phyloP scores from a whole-genome alignment of 2,888 invertebrate species.

The Cordilura impudica region DNA sequence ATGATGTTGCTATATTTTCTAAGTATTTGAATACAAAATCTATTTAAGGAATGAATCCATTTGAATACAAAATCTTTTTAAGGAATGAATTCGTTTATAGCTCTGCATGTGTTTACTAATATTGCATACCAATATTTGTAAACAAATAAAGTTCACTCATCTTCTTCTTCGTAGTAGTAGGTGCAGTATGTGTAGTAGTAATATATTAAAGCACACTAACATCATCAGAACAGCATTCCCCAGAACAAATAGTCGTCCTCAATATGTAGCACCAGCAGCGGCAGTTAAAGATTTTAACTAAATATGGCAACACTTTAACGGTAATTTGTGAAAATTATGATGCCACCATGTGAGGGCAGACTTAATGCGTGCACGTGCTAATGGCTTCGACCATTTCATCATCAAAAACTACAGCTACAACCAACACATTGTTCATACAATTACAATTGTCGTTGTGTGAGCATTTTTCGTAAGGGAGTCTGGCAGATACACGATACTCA shows the following conservation, averaged over 20 bases:
- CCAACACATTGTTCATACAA: constrained; percentile 16
- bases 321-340: constrained; percentile 75
- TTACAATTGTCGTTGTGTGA: neutral
- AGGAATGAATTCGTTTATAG: neutral
- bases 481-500: too few species aligned
- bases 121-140: constrained; percentile 40
- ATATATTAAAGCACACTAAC: neutral
- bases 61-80: too few species aligned
- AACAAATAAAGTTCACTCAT: constrained; percentile 34
- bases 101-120: neutral
- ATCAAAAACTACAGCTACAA: constrained; percentile 20
- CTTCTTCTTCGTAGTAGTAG: neutral
- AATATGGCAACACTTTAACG: constrained; percentile 70
- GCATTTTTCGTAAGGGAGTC: neutral
- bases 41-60: too few species aligned
- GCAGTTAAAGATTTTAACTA: constrained; percentile 37
- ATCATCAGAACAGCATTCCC: neutral
- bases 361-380: constrained; percentile 78
- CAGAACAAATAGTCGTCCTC: too few species aligned
- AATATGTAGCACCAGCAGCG: neutral
- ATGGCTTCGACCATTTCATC: constrained; percentile 70
- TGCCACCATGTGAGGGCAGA: constrained; percentile 64
- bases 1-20: too few species aligned
- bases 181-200: neutral
- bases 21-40: too few species aligned